Evolutionary conservation across 2,888 invertebrate genomes (phyloP).

Genomic region (Limnephilus rhombicus): DNA sequence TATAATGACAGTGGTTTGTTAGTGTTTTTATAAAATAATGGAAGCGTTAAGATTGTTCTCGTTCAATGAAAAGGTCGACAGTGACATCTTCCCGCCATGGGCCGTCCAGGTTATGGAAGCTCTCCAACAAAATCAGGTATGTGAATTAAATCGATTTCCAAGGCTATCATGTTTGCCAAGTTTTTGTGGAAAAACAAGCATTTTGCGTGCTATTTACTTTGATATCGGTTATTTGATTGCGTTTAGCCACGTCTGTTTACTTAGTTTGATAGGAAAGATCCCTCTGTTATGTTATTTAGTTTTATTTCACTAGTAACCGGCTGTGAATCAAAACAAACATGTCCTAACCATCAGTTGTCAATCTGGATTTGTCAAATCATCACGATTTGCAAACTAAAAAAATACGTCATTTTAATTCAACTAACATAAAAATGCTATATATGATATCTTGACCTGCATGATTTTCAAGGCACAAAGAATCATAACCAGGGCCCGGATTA

Average conservation of each 20-base stretch:
- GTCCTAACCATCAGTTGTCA: neutral
- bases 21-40: slow-evolving; percentile 69
- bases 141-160: slow-evolving; percentile 67
- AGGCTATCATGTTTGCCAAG: slow-evolving; percentile 60
- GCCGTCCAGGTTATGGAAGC: slow-evolving; percentile 75
- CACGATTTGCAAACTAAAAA: neutral
- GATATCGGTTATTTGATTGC: neutral
- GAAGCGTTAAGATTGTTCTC: slow-evolving; percentile 75
- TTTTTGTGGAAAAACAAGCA: slow-evolving; percentile 52
- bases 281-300: neutral
- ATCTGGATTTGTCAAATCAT: neutral
- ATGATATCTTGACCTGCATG: too few species aligned
- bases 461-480: too few species aligned
- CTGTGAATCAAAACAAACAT: neutral
- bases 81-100: slow-evolving; percentile 77
- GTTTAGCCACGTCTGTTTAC: slow-evolving; percentile 20
- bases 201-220: slow-evolving; percentile 11
- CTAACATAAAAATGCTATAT: too few species aligned
- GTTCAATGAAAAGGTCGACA: slow-evolving; percentile 75
- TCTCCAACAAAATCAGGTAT: slow-evolving; percentile 76
- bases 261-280: neutral
- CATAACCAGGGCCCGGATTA: too few species aligned
- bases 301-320: neutral
- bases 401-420: too few species aligned
- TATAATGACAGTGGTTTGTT: slow-evolving; percentile 58